Base-by-base conservation (phyloP, 2,888 invertebrate species). In the Phyllotreta striolata region DNA sequence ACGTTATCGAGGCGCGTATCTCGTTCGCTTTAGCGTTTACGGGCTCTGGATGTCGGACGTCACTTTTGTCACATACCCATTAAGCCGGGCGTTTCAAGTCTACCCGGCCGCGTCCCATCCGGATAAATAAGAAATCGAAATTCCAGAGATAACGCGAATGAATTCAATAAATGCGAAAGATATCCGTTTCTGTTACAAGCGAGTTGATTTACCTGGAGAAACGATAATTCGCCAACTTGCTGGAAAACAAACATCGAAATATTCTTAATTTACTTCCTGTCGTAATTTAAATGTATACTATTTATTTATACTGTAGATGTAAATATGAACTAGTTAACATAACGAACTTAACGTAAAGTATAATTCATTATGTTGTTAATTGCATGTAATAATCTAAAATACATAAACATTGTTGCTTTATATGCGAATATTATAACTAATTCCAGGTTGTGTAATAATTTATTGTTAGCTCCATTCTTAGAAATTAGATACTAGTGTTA, bases 1-100 rank as follows among this genome's bases (percentile, higher is more conserved):
- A 52, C 66, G 68, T 72, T 73, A 73, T 72, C 73, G 68, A 62
- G 58, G 44, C 12, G 37, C 43, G 37, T 59, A 52, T 60, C 60
- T 60, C 52, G 37, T 52, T 64, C 52, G 52, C 51, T 64, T 55
- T 49, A 12, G 12, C 9, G 9, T 10, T 9, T 10, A 55, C 40
- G 44, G 44, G 51, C 10, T 9, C 41, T 61, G 61, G 64, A 67
- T 67, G 66, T 69, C 64, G 52, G 64, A 64, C 56, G 62, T 68
- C 64, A 66, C 49, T 68, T 63, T 58, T 66, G 58, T 69, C 67
- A 56, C 56, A 68, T 62, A 67, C 66, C 24, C 55, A 68, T 62
- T 59, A 64, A 63, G 54, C 61, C 49, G 55, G 54, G 34, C 41
- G 60, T 66, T 67, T 58, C 52, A 63, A 67, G 39, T 51, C 59